These are phyloP conservation scores for Semibalanus balanoides DNA, from an alignment of 1,140 invertebrate species.

Conservation along the genomic window DNA sequence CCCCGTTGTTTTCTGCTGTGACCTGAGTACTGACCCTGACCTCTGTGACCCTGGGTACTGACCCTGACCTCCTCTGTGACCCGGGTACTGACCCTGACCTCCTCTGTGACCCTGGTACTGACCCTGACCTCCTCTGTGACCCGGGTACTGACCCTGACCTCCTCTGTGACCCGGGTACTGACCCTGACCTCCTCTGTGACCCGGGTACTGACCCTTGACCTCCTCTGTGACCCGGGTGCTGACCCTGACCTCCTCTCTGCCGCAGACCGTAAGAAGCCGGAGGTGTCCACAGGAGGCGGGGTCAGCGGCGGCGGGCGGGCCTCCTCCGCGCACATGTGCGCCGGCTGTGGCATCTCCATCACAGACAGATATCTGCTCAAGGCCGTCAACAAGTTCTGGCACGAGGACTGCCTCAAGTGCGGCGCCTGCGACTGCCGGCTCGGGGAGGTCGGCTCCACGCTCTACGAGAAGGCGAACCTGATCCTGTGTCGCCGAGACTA, in stretches of 20 bases:
- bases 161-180: no score
- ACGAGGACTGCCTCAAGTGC: constrained; percentile 87
- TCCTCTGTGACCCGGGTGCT: no score
- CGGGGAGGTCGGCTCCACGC: constrained; percentile 77
- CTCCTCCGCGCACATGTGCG: constrained; percentile 26
- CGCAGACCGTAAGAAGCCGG: neutral
- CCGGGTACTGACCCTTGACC: no score
- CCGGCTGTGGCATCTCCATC: constrained; percentile 37
- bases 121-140: no score
- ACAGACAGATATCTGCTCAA: constrained; percentile 29
- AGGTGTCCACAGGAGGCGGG: constrained; percentile 58
- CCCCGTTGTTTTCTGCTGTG: no score
- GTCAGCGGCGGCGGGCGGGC: constrained; percentile 50
- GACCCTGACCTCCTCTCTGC: neutral
- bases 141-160: no score
- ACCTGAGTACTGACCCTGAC: no score
- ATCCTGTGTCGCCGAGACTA: constrained; percentile 88
- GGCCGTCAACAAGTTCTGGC: constrained; percentile 60
- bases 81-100: neutral
- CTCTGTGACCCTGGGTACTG: no score
- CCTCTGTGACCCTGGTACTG: no score
- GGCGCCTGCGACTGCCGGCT: constrained; percentile 82
- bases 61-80: no score
- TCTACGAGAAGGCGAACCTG: constrained; percentile 83
- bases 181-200: no score